phyloP scores from a whole-genome alignment of 2,797 vertebrate genomes.

The Forpus xanthops region DNA sequence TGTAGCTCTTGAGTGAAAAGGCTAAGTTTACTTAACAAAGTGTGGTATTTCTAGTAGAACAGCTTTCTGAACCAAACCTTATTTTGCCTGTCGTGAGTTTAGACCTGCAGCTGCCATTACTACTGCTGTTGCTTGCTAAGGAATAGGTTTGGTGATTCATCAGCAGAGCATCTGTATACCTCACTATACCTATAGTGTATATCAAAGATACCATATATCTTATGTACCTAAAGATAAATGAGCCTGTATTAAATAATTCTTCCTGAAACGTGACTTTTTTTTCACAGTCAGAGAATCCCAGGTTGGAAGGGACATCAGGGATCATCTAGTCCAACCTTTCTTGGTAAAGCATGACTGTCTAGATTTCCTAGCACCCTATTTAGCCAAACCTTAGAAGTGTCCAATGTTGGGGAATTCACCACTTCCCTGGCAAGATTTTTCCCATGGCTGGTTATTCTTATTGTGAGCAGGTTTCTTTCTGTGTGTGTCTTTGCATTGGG shows the following conservation, averaged over 20 bases:
- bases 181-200: not conserved
- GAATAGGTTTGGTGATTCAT: not conserved
- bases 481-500: not conserved
- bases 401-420: not conserved
- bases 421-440: not conserved
- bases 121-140: not conserved
- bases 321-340: not conserved
- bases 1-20: not conserved
- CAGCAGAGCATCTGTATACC: not conserved
- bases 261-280: not conserved
- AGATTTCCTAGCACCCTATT: not conserved
- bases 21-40: not conserved
- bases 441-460: not conserved
- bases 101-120: not conserved
- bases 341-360: not conserved
- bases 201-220: not conserved
- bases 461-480: not conserved
- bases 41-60: not conserved
- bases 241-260: not conserved
- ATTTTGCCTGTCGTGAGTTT: not conserved
- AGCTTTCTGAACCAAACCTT: not conserved
- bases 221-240: not conserved
- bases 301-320: not conserved
- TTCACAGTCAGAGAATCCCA: not conserved
- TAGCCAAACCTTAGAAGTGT: not conserved